Conservation (phyloP, 2,797 vertebrate genomes). For the Moxostoma hubbsi region DNA sequence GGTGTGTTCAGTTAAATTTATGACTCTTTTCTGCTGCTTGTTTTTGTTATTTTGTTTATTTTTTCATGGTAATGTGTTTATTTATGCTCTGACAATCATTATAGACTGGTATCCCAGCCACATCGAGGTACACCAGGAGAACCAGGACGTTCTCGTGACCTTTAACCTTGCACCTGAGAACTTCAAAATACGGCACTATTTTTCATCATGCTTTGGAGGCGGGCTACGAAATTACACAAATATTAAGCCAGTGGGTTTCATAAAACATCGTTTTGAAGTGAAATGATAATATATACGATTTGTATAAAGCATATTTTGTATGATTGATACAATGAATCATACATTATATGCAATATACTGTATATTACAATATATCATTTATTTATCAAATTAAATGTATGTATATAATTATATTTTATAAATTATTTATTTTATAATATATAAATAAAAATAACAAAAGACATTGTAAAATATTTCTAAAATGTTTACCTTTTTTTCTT, state of each 20-base stretch:
- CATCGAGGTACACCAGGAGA: constrained; percentile 70
- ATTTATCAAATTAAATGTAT: too few species aligned
- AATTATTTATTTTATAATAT: too few species aligned
- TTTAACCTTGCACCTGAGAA: constrained; percentile 80
- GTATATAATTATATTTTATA: too few species aligned
- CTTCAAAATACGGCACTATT: constrained; percentile 75
- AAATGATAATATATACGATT: not conserved
- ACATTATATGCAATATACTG: too few species aligned
- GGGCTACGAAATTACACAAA: constrained; percentile 64
- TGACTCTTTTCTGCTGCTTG: not conserved
- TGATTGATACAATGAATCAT: too few species aligned
- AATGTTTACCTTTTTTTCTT: not conserved
- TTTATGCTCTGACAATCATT: constrained; percentile 22
- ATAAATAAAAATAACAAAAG: too few species aligned
- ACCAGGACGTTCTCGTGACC: constrained; percentile 69
- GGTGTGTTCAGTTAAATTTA: constrained; percentile 65
- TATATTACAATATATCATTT: too few species aligned
- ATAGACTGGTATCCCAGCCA: constrained; percentile 80
- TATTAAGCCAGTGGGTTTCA: constrained; percentile 71
- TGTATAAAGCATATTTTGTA: too few species aligned
- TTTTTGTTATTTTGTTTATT: not conserved
- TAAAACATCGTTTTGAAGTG: not conserved
- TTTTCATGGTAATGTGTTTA: constrained; percentile 3
- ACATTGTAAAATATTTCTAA: not conserved
- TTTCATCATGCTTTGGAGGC: constrained; percentile 71